A percentile compares a stretch with the other conserved stretches of the same genome.
Evolutionary conservation across 37 sponge, comb jelly and placozoan species (phyloP).

Genomic region (Mnemiopsis leidyi): DNA sequence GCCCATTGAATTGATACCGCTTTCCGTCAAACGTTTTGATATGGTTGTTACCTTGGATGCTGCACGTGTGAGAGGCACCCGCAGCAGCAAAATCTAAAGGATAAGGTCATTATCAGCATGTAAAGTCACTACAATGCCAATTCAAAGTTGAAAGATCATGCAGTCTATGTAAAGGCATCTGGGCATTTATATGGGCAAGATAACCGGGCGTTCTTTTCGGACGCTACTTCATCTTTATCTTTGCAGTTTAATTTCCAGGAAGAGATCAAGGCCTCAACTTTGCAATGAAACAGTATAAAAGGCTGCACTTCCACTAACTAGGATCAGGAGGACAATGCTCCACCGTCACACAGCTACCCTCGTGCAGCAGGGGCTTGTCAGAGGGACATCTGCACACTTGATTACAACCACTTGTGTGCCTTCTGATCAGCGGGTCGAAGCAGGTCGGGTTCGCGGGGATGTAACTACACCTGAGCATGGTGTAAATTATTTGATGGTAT

Average conservation of each 20-base stretch:
- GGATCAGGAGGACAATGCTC: background rate
- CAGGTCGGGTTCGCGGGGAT: background rate
- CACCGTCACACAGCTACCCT: background rate
- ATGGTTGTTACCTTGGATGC: background rate
- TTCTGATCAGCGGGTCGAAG: background rate
- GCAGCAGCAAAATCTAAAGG: background rate
- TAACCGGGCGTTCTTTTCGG: no score
- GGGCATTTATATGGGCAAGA: no score
- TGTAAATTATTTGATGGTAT: no score
- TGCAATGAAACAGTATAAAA: background rate
- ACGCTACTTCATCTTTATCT: no score
- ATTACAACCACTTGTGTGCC: background rate
- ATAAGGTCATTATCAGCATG: no score
- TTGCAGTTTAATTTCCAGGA: no score
- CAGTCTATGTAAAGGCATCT: no score
- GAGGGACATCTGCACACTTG: background rate
- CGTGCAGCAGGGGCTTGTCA: background rate
- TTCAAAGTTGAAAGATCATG: no score
- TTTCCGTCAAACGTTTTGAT: constrained; percentile 12
- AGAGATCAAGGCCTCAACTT: no score
- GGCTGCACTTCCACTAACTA: background rate
- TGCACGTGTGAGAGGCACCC: background rate
- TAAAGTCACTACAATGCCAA: no score
- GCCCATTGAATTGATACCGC: constrained; percentile 1
- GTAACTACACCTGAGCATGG: constrained; percentile 34